Evolutionary conservation across 2,113 vertebrate genomes (phyloP).

Genomic region (Ptychochromis oligacanthus): DNA sequence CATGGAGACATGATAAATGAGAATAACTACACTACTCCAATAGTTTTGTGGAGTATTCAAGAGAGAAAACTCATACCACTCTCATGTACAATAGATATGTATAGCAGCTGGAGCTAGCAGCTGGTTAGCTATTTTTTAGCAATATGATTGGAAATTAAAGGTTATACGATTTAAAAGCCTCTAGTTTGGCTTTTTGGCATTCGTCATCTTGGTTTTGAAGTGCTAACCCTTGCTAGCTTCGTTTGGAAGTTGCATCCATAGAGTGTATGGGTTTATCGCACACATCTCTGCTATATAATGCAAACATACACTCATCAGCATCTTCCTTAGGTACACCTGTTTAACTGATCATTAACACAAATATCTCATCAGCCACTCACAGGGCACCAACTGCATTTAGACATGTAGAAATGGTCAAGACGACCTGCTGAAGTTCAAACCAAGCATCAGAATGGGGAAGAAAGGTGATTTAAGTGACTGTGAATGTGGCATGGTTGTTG

Average conservation of each 20-base stretch:
- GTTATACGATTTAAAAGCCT: too few relatives aligned
- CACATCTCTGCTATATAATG: not conserved
- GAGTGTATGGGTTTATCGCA: not conserved
- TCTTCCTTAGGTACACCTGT: not conserved
- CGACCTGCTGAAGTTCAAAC: not conserved
- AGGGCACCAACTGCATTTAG: not conserved
- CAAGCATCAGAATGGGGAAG: not conserved
- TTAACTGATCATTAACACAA: not conserved
- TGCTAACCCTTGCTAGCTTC: not conserved
- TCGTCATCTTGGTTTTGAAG: not conserved
- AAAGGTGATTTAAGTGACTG: not conserved
- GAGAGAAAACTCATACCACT: not conserved
- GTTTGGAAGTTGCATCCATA: not conserved
- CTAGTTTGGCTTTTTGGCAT: not conserved
- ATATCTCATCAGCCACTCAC: not conserved
- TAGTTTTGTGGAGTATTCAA: not conserved
- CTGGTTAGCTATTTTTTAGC: not conserved
- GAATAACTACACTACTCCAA: not conserved
- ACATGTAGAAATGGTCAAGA: not conserved
- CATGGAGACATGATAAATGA: not conserved
- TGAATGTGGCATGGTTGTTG: not conserved
- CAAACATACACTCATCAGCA: not conserved
- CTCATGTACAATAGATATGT: not conserved
- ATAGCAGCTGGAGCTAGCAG: not conserved
- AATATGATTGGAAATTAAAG: not conserved